Evolutionary conservation across 1,140 invertebrate genomes (phyloP).

Genomic region (Bombus waltoni): DNA sequence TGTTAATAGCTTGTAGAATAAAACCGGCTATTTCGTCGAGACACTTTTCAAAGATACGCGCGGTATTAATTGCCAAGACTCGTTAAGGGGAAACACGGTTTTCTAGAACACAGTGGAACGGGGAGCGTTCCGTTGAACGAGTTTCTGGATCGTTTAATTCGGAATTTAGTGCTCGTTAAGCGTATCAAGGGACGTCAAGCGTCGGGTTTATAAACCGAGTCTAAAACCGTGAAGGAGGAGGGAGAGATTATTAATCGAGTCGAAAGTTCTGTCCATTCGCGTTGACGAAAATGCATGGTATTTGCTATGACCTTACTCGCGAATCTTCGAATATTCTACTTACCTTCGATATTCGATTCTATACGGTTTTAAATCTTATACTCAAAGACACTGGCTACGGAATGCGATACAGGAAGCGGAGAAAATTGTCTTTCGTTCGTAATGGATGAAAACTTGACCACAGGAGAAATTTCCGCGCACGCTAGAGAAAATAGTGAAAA

Average conservation of each 20-base stretch:
- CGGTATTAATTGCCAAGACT: conserved; percentile 2
- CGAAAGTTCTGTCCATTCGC: not conserved
- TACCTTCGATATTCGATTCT: not conserved
- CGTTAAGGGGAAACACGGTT: not conserved
- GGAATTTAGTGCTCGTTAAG: not conserved
- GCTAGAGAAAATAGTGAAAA: not conserved
- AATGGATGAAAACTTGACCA: not conserved
- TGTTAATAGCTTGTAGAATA: no score
- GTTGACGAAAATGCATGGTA: not conserved
- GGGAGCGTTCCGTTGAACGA: not conserved
- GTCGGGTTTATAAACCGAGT: not conserved
- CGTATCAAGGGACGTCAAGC: not conserved
- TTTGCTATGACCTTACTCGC: not conserved
- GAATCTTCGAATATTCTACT: not conserved
- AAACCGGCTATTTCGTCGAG: not conserved
- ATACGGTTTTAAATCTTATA: not conserved
- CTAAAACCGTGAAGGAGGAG: not conserved
- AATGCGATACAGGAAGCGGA: no score
- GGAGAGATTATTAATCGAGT: not conserved
- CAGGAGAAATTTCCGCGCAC: not conserved
- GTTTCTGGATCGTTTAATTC: conserved; percentile 17
- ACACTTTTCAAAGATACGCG: not conserved
- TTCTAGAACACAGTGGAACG: not conserved
- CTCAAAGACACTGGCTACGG: no score
- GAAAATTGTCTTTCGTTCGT: not conserved